Conservation (phyloP, 1,140 invertebrate species). For the Orussus abietinus region DNA sequence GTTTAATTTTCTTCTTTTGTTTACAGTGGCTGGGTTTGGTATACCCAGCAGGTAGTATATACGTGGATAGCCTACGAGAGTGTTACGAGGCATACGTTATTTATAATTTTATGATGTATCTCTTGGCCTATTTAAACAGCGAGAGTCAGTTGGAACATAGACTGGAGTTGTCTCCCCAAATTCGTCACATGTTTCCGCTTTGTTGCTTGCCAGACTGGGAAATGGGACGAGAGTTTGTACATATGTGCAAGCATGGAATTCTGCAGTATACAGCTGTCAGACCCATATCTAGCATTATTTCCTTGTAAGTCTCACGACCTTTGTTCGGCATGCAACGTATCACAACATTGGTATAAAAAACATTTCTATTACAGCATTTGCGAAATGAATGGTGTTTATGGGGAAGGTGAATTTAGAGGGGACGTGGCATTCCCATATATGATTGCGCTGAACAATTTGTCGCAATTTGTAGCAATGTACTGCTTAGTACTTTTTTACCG, state of each 20-base stretch:
- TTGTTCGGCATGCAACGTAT: slow-evolving; percentile 11
- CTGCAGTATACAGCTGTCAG: slow-evolving; percentile 89
- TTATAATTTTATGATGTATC: slow-evolving; percentile 95
- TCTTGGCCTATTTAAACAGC: slow-evolving; percentile 85
- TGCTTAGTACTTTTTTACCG: slow-evolving; percentile 91
- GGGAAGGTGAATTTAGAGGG: slow-evolving; percentile 82
- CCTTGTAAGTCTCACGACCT: slow-evolving; percentile 77
- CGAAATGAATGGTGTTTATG: slow-evolving; percentile 80
- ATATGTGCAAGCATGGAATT: slow-evolving; percentile 94
- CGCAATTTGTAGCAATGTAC: slow-evolving; percentile 96
- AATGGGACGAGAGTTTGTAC: slow-evolving; percentile 88
- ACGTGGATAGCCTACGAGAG: slow-evolving; percentile 87
- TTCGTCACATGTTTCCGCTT: slow-evolving; percentile 79
- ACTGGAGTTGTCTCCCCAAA: slow-evolving; percentile 79
- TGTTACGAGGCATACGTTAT: slow-evolving; percentile 97
- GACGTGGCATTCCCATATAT: slow-evolving; percentile 88
- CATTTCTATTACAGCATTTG: slow-evolving; percentile 67
- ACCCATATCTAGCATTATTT: slow-evolving; percentile 82
- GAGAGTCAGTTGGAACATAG: slow-evolving; percentile 76
- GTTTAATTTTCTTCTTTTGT: slow-evolving; percentile 19
- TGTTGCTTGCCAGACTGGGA: slow-evolving; percentile 82
- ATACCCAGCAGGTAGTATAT: slow-evolving; percentile 82
- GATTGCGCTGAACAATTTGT: slow-evolving; percentile 87
- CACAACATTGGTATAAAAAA: slow-evolving; percentile 2
- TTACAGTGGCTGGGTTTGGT: slow-evolving; percentile 78